Percentiles rank a stretch among this genome's conserved stretches.
These are phyloP conservation scores for Halocynthia aurantium DNA, from an alignment of 23 tunicate genomes.

Conservation along the genomic window DNA sequence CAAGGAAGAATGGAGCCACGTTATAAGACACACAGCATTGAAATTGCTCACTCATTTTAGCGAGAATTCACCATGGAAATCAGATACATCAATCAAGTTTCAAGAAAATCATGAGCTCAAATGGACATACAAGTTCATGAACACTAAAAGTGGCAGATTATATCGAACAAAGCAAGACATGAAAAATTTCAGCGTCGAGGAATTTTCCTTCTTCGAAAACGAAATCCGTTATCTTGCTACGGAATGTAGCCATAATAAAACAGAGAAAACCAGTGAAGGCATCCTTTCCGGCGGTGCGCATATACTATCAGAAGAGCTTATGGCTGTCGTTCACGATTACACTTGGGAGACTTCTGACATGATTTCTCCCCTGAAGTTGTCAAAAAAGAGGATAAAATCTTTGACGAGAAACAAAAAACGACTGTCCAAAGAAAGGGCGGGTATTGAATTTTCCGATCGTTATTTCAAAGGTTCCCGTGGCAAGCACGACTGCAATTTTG, in stretches of 20 bases:
- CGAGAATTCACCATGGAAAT: background rate
- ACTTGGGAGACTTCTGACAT: constrained; percentile 51
- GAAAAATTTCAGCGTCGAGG: constrained; percentile 17
- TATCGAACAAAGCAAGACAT: constrained; percentile 23
- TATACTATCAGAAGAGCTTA: constrained; percentile 24
- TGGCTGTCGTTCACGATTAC: constrained; percentile 53
- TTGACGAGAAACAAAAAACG: background rate
- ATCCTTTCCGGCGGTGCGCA: constrained; percentile 25
- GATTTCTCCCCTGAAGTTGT: constrained; percentile 48
- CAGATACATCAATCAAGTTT: background rate
- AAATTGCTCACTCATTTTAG: background rate
- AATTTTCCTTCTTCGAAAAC: constrained; percentile 25
- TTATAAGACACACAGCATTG: background rate
- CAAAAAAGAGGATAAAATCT: constrained; percentile 16
- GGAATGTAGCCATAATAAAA: background rate
- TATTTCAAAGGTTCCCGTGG: background rate
- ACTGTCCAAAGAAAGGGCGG: background rate
- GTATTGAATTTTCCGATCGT: background rate
- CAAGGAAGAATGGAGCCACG: background rate
- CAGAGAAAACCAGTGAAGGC: background rate
- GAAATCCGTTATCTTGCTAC: constrained; percentile 17
- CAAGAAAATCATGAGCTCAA: constrained; percentile 10
- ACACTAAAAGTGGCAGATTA: constrained; percentile 13
- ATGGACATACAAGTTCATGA: constrained; percentile 63
- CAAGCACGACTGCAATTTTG: constrained; percentile 10